These are phyloP conservation scores for Eristalinus aeneus DNA, from an alignment of 2,888 invertebrate genomes.

Conservation along the genomic window DNA sequence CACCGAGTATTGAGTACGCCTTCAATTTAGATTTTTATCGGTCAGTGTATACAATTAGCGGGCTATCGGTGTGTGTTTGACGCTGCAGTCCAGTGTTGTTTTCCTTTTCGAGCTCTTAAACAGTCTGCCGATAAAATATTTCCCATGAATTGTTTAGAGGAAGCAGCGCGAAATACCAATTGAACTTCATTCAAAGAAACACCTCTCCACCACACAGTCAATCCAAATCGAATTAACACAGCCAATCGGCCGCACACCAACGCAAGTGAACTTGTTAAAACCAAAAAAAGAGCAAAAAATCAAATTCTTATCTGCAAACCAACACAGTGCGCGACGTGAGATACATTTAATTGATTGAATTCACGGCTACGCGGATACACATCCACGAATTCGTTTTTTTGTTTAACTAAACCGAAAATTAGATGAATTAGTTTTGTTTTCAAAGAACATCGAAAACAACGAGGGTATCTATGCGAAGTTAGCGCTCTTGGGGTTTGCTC, in stretches of 20 bases:
- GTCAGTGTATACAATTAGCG: conserved; percentile 42
- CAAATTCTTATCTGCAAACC: conserved; percentile 27
- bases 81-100: background rate
- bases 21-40: conserved; percentile 58
- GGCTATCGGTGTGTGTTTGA: background rate
- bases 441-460: conserved; percentile 10
- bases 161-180: conserved; percentile 8
- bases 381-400: conserved; percentile 1
- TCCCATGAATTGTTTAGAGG: conserved; percentile 47
- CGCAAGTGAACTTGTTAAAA: background rate
- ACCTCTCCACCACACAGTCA: background rate
- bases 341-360: conserved; percentile 59
- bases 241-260: background rate
- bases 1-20: background rate
- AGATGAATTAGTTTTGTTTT: background rate
- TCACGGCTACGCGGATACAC: background rate
- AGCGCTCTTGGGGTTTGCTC: background rate
- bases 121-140: conserved; percentile 35
- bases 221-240: conserved; percentile 15
- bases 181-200: conserved; percentile 33
- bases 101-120: background rate
- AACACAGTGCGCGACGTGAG: conserved; percentile 7
- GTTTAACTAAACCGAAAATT: conserved; percentile 20
- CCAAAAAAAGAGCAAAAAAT: conserved; percentile 9
- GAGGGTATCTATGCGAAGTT: conserved; percentile 33